phyloP scores from a whole-genome alignment of 2,797 vertebrate species.

The Peromyscus nudipes region DNA sequence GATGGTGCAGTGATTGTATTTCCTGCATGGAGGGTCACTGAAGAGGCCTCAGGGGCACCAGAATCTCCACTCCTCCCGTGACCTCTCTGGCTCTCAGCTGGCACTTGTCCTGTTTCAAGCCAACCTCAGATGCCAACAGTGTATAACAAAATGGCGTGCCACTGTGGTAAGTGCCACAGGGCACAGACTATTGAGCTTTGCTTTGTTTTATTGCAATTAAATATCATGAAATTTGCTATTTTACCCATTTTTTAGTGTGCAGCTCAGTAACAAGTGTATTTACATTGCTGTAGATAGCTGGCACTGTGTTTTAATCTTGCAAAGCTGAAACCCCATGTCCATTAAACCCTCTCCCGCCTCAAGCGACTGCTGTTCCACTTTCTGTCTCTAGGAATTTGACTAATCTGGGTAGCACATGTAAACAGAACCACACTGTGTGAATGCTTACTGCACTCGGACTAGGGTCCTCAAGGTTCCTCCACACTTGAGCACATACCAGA shows the following conservation, averaged over 20 bases:
- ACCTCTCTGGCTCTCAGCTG: background rate
- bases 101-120: conserved; percentile 34
- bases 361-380: background rate
- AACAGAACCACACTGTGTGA: background rate
- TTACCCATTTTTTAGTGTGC: background rate
- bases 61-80: background rate
- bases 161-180: background rate
- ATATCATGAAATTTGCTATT: background rate
- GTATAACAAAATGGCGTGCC: background rate
- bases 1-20: background rate
- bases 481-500: background rate
- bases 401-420: background rate
- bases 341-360: background rate
- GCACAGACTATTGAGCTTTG: background rate
- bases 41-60: background rate
- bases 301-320: background rate
- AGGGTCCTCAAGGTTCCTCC: background rate
- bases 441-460: background rate
- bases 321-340: background rate
- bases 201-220: background rate
- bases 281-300: background rate
- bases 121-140: background rate
- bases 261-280: conserved; percentile 38
- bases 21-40: fast-evolving
- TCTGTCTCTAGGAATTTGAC: background rate